phyloP scores from a whole-genome alignment of 1,140 invertebrate species.

The Gonioctena quinquepunctata region DNA sequence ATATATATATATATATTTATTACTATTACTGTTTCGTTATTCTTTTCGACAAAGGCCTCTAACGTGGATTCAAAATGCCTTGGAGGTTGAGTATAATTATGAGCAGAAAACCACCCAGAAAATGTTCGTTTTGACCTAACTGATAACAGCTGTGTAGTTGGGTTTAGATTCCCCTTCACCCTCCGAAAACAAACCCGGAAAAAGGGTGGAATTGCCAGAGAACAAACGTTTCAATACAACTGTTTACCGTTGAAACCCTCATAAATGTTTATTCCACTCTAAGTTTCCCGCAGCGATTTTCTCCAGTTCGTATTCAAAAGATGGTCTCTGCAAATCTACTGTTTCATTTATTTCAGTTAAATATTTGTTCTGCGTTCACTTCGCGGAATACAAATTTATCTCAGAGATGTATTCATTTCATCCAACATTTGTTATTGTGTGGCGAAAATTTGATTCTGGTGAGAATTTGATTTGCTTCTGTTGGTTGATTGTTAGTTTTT shows the following conservation, averaged over 20 bases:
- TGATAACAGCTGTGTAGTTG: background rate
- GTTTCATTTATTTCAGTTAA: slow-evolving; percentile 17
- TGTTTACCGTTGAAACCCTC: slow-evolving; percentile 9
- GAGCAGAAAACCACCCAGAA: background rate
- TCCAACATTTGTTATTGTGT: background rate
- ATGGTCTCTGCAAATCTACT: background rate
- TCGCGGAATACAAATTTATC: background rate
- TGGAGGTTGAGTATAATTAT: too few relatives aligned
- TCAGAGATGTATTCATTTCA: background rate
- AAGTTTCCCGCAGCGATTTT: slow-evolving; percentile 7
- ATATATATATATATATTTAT: too few relatives aligned
- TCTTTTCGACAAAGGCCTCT: too few relatives aligned
- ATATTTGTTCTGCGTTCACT: slow-evolving; percentile 6
- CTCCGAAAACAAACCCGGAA: background rate
- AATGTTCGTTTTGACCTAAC: background rate
- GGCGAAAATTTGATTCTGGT: background rate
- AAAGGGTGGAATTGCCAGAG: slow-evolving; percentile 1
- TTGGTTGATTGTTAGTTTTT: background rate
- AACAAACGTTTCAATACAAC: slow-evolving; percentile 8
- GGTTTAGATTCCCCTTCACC: background rate
- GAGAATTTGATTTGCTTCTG: background rate
- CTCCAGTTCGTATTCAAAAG: slow-evolving; percentile 14
- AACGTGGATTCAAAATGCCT: too few relatives aligned
- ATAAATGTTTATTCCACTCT: slow-evolving; percentile 11
- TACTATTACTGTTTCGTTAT: too few relatives aligned